Conservation (phyloP, 1,140 invertebrate genomes). For the Bombyx mori region ASM3026992v2 NC_085107.1:7882501-7883000, state of each 20-base stretch:
- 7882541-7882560: no score
- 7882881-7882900: slow-evolving; percentile 23
- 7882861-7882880: slow-evolving; percentile 18
- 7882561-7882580: no score
- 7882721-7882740: no score
- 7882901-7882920: slow-evolving; percentile 21
- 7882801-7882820: slow-evolving; percentile 17
- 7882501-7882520: no score
- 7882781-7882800: slow-evolving; percentile 12
- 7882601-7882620: no score
- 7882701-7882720: no score
- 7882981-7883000: slow-evolving; percentile 28
- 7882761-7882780: neutral
- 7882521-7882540: no score
- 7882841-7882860: slow-evolving; percentile 17
- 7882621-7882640: no score
- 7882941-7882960: slow-evolving; percentile 16
- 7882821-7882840: slow-evolving; percentile 27
- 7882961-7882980: slow-evolving; percentile 25
- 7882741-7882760: neutral
- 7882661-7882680: no score
- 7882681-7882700: no score
- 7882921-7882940: slow-evolving; percentile 2
- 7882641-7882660: no score
- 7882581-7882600: no score